Percentiles rank a stretch among this genome's conserved stretches.
Evolutionary conservation across 1,140 invertebrate species (phyloP).

Genomic region (Neelides sp.): DNA sequence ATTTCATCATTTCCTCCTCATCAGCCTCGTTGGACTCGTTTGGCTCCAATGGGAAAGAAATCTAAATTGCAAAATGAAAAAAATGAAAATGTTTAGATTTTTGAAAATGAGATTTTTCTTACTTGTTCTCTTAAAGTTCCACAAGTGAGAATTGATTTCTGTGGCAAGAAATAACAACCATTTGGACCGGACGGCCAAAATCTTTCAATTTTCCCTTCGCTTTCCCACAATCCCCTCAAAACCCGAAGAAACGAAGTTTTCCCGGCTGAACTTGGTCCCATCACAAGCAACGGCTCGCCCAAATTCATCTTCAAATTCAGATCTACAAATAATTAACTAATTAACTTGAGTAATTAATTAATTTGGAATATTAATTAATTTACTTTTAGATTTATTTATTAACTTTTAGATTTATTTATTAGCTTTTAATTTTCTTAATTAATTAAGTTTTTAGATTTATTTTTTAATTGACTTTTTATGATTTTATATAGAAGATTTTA

Average conservation of each 20-base stretch:
- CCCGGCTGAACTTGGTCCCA: slow-evolving; percentile 47
- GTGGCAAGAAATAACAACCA: slow-evolving; percentile 44
- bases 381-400: no score
- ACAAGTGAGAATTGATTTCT: slow-evolving; percentile 47
- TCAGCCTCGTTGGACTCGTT: slow-evolving; percentile 6
- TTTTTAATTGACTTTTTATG: no score
- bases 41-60: slow-evolving; percentile 18
- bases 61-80: slow-evolving; percentile 7
- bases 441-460: no score
- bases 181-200: slow-evolving; percentile 32
- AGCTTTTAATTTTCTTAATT: no score
- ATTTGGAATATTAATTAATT: no score
- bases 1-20: slow-evolving; percentile 32
- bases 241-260: slow-evolving; percentile 48
- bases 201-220: slow-evolving; percentile 35
- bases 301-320: slow-evolving; percentile 39
- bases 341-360: no score
- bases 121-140: slow-evolving; percentile 44
- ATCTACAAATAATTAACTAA: no score
- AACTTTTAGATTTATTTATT: no score
- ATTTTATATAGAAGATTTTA: no score
- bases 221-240: slow-evolving; percentile 45
- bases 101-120: background rate
- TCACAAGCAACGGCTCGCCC: slow-evolving; percentile 42
- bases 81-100: background rate